Conservation (phyloP, 2,888 invertebrate genomes). For the Drosophila putrida region DNA sequence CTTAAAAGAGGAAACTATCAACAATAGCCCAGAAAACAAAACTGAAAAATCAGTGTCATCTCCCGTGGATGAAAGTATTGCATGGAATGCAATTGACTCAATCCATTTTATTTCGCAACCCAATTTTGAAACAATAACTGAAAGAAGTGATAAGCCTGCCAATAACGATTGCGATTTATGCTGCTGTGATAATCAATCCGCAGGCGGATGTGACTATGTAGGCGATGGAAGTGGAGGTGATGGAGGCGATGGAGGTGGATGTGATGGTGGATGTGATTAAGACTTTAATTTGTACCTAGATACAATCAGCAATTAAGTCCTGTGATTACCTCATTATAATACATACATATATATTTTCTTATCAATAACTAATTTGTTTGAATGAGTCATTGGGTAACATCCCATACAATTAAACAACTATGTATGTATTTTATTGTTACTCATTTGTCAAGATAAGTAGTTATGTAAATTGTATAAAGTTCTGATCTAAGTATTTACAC, state of each 20-base stretch:
- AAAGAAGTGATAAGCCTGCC: background rate
- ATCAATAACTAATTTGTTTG: background rate
- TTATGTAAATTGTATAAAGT: too few species aligned
- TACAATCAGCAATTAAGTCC: background rate
- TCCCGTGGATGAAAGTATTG: background rate
- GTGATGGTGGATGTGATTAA: conserved; percentile 7
- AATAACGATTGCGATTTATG: background rate
- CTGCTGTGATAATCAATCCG: background rate
- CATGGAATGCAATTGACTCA: background rate
- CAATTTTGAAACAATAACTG: background rate
- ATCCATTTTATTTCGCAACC: background rate
- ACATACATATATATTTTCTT: background rate
- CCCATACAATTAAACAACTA: background rate
- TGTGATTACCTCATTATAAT: background rate
- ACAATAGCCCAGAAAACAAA: background rate
- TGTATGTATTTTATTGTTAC: background rate
- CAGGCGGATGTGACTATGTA: background rate
- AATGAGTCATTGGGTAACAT: background rate
- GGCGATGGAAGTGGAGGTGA: background rate
- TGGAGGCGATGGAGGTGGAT: background rate
- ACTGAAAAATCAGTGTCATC: background rate
- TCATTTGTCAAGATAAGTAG: too few species aligned
- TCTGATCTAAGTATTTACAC: too few species aligned
- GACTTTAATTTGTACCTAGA: too few species aligned
- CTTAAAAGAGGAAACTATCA: background rate